Base-by-base conservation (phyloP, 2,888 invertebrate genomes). In the Eulithis prunata region DNA sequence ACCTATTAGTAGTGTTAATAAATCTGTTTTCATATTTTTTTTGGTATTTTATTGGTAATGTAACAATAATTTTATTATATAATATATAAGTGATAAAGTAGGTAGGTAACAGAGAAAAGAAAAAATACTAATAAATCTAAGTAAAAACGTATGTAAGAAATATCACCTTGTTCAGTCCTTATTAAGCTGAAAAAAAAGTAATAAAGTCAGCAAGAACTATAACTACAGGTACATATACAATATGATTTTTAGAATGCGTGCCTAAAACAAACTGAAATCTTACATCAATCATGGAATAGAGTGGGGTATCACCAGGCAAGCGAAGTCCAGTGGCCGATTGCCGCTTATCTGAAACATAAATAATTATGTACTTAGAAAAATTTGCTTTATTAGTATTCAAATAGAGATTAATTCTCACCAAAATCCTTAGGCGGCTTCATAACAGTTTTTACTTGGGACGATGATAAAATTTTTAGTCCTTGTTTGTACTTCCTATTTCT, bases 1-100 rank as follows among this genome's bases (percentile, higher is more conserved):
- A 21, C 21, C 21, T n/a, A 80, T 84, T 54, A 38, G 21, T 86
- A 87, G 83, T 91, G 87, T 88, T 89, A 90, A 75, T 90, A 87
- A 89, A 89, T 80, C 76, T 78, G 78, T 87, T 87, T 84, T 84
- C 80, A 80, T 47, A 68, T 77, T 71, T 71, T 68, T 64, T 64
- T 66, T 21, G 11, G 21, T 47, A 68, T 77, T 71, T 71, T 71
- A 68, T 68, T 66, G 14, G n/a, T 46, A 28, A 60, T 38, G n/a
- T 28, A 43, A 52, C 57, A 62, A 57, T 57, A 52, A 57, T 63
- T 53, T 53, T 14, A 57, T 49, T 13, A 62, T 45, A 32, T 38
- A n/a, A n/a, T 13, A 62, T 45, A 21, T 21, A 21, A 21, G 21
- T 21, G 21, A 21, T 21, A 21, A 21, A 21, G 21, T 21, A 21